These are phyloP conservation scores for Nomada hirtipes DNA, from an alignment of 2,888 invertebrate species.

Conservation along the genomic window DNA sequence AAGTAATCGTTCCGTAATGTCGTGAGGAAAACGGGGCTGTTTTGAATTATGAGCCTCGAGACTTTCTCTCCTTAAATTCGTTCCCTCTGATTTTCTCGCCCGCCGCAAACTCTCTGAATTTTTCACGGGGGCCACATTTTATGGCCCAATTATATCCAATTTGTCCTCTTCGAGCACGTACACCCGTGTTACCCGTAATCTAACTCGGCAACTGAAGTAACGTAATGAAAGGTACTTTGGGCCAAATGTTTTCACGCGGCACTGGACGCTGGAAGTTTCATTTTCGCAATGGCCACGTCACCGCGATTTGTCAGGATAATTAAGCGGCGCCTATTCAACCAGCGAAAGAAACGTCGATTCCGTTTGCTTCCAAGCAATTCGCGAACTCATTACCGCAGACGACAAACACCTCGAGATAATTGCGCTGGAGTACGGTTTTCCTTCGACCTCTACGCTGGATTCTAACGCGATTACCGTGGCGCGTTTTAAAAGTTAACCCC, in stretches of 20 bases:
- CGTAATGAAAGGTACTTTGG: background rate
- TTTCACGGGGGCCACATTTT: background rate
- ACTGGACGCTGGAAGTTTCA: background rate
- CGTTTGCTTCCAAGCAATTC: constrained; percentile 30
- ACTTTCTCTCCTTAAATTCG: background rate
- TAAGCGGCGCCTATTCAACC: constrained; percentile 38
- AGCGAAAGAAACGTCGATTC: constrained; percentile 55
- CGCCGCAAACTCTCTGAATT: background rate
- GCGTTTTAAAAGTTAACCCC: background rate
- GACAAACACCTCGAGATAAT: constrained; percentile 3
- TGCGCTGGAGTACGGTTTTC: constrained; percentile 3
- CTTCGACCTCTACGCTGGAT: background rate
- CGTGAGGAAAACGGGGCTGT: constrained; percentile 11
- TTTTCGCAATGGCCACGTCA: constrained; percentile 16
- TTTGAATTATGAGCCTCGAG: constrained; percentile 7
- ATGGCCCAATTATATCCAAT: background rate
- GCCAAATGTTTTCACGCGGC: constrained; percentile 4
- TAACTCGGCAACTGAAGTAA: background rate
- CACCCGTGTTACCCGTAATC: background rate
- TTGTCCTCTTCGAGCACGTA: background rate
- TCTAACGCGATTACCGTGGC: background rate
- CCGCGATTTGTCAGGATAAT: constrained; percentile 57
- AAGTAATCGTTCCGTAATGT: constrained; percentile 34
- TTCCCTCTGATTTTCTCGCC: too few relatives aligned
- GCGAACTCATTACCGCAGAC: constrained; percentile 12